Base-by-base conservation (phyloP, 2,888 invertebrate genomes). In the Ceramica pisi region DNA sequence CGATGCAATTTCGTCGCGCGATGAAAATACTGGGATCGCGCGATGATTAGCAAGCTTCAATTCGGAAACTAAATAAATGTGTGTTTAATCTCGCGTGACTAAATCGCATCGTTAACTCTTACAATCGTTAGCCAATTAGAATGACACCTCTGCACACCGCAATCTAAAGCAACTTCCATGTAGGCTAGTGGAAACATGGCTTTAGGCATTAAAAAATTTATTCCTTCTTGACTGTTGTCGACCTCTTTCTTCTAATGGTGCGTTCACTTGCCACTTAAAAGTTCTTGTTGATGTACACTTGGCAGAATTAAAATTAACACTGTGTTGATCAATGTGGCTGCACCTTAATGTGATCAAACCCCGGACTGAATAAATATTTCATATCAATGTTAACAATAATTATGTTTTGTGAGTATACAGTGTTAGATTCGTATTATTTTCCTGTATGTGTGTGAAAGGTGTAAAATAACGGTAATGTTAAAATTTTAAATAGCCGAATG, bases 371-470 rank as follows among this genome's bases (percentile, higher is more conserved):
- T 66, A 53, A 82, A 70, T 69, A 48, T 75, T 63, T 83, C 84
- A 85, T 85, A 85, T 85, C 84, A 85, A 67, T 77, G 71, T 75
- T 70, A 76, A 78, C 78, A 80, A 81, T 78, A 83, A 84, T 81
- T 79, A 67, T 84, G 55, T 66, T 79, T 78, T 76, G 76, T 64
- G 60, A 74, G 41, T 75, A 74, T 67, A 56, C 67, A 67, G 57
- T 65, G 56, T 71, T 75, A 72, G 55, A 67, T 67, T 74, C 60
- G 62, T 67, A 67, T 76, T 78, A 23, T 59, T 74, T 67, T 69
- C 48, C 38, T 70, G 69, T 63, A 57, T 68, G 64, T 66, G 72
- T 64, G 61, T 72, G 63, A 51, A 50, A 64, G 35, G 48, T 61
- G 26, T 72, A 64, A 56, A 59, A 51, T 41, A 23, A 50, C 0